These are phyloP conservation scores for Popillia japonica DNA, from an alignment of 1,140 invertebrate genomes.

Conservation along the genomic window DNA sequence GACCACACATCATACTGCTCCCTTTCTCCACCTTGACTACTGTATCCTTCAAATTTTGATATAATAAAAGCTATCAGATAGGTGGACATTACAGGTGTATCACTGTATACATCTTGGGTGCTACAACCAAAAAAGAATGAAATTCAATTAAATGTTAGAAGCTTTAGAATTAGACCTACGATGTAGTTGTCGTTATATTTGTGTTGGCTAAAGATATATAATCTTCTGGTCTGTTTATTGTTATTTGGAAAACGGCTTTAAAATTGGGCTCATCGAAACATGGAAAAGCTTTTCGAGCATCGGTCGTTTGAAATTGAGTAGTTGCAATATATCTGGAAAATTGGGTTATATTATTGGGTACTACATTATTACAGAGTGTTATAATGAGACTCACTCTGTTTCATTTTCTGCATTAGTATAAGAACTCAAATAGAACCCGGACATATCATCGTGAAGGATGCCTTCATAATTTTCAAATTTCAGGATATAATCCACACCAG, in stretches of 20 bases:
- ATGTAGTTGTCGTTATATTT: not conserved
- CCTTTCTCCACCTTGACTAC: slow-evolving; percentile 71
- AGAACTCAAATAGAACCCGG: slow-evolving; percentile 34
- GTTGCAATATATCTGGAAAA: slow-evolving; percentile 36
- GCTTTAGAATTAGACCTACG: not conserved
- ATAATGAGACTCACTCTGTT: slow-evolving; percentile 10
- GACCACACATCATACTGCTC: slow-evolving; percentile 81
- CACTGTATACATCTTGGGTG: not conserved
- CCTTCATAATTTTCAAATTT: slow-evolving; percentile 4
- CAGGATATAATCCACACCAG: not conserved
- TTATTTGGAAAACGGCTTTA: slow-evolving; percentile 20
- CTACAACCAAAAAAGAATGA: slow-evolving; percentile 1
- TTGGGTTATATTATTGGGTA: too few species aligned
- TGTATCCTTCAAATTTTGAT: slow-evolving; percentile 76
- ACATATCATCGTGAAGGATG: slow-evolving; percentile 16
- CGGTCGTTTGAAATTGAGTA: slow-evolving; percentile 34
- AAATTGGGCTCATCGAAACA: slow-evolving; percentile 39
- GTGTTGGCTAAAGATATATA: slow-evolving; percentile 23
- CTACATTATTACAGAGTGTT: not conserved
- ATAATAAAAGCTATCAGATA: slow-evolving; percentile 91
- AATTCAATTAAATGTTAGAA: not conserved
- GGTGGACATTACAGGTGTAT: slow-evolving; percentile 77
- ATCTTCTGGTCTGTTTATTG: slow-evolving; percentile 15
- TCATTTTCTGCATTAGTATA: not conserved
- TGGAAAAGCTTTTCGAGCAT: slow-evolving; percentile 39